These are phyloP conservation scores for Orgyia antiqua DNA, from an alignment of 2,888 invertebrate species.

Conservation along the genomic window DNA sequence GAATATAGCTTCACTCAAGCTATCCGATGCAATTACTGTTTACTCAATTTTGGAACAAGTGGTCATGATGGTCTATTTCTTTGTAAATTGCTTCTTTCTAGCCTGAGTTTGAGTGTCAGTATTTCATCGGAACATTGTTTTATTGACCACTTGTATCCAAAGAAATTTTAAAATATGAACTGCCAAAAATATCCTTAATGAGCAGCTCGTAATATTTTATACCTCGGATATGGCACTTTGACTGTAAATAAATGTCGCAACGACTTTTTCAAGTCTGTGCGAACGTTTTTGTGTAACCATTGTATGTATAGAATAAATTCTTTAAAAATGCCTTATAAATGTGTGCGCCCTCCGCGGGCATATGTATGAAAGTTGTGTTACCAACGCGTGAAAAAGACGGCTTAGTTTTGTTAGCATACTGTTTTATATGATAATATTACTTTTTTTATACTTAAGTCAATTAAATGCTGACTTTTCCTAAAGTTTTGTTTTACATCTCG, in stretches of 20 bases:
- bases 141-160: conserved; percentile 5
- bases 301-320: conserved; percentile 37
- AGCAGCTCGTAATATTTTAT: conserved; percentile 33
- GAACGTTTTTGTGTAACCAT: conserved; percentile 21
- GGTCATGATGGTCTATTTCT: conserved; percentile 3
- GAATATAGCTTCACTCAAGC: neutral
- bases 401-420: conserved; percentile 17
- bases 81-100: neutral
- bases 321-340: conserved; percentile 56
- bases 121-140: neutral
- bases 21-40: conserved; percentile 12
- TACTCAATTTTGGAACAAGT: conserved; percentile 15
- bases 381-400: conserved; percentile 13
- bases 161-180: conserved; percentile 8
- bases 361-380: conserved; percentile 15
- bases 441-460: too few species aligned
- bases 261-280: conserved; percentile 19
- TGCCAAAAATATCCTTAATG: conserved; percentile 15
- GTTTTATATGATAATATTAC: too few species aligned
- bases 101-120: neutral
- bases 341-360: conserved; percentile 31
- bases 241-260: conserved; percentile 27
- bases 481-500: too few species aligned
- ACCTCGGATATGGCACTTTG: conserved; percentile 33
- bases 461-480: too few species aligned